Conservation (phyloP, 1,140 invertebrate genomes). For the Chionoecetes opilio region DNA sequence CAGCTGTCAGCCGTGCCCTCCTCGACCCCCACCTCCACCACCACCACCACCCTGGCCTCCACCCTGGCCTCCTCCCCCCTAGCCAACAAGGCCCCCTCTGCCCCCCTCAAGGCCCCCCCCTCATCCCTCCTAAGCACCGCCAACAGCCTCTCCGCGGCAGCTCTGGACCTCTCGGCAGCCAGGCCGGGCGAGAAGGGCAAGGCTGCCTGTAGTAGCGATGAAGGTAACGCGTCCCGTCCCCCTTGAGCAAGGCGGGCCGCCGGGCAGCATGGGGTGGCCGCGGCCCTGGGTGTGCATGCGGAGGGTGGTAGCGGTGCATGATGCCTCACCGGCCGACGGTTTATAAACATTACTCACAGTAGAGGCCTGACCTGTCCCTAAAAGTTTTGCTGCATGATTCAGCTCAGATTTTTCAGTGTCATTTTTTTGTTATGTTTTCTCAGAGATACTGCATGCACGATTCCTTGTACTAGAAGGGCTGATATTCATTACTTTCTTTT, state of each 20-base stretch:
- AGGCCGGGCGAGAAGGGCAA: slow-evolving; percentile 78
- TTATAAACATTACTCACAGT: slow-evolving; percentile 63
- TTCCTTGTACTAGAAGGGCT: slow-evolving; percentile 65
- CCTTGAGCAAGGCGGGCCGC: not conserved
- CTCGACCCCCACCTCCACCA: slow-evolving; percentile 69
- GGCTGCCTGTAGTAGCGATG: slow-evolving; percentile 80
- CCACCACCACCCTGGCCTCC: slow-evolving; percentile 53
- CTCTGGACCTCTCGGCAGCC: slow-evolving; percentile 80
- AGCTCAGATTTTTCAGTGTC: slow-evolving; percentile 74
- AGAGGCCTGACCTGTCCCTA: slow-evolving; percentile 78
- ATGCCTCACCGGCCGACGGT: slow-evolving; percentile 60
- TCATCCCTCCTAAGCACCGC: slow-evolving; percentile 79
- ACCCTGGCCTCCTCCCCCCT: slow-evolving; percentile 56
- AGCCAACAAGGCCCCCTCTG: slow-evolving; percentile 71
- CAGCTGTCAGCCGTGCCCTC: slow-evolving; percentile 78
- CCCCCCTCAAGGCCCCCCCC: slow-evolving; percentile 72
- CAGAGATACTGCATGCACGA: slow-evolving; percentile 61
- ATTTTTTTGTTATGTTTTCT: slow-evolving; percentile 55
- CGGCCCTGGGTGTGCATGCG: slow-evolving; percentile 58
- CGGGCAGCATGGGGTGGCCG: slow-evolving; percentile 68
- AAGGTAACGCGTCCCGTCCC: slow-evolving; percentile 80
- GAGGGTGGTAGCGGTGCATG: slow-evolving; percentile 74
- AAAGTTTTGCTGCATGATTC: slow-evolving; percentile 75
- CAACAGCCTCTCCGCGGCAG: slow-evolving; percentile 79
- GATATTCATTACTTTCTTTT: slow-evolving; percentile 78